A percentile compares a stretch with the other conserved stretches of the same genome.
phyloP scores from a whole-genome alignment of 2,888 invertebrate genomes.

The Catocala sponsa region DNA sequence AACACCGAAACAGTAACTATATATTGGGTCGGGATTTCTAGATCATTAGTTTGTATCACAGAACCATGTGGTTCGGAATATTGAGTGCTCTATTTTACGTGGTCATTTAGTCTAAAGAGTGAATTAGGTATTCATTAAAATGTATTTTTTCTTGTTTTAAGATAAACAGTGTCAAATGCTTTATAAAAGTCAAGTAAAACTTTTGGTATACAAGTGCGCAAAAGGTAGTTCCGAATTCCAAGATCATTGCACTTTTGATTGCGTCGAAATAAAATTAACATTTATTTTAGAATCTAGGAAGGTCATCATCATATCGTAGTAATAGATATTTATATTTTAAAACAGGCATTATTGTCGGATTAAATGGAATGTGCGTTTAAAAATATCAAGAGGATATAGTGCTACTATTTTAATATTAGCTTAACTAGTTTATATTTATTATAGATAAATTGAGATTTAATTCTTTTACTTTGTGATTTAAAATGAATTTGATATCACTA shows the following conservation, averaged over 20 bases:
- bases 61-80: not conserved
- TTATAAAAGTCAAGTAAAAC: not conserved
- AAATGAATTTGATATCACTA: too few relatives aligned
- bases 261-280: not conserved
- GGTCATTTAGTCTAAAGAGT: not conserved
- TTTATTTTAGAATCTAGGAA: conserved; percentile 2
- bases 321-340: not conserved
- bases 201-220: not conserved
- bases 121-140: not conserved
- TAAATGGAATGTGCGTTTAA: not conserved
- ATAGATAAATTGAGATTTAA: too few relatives aligned
- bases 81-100: not conserved
- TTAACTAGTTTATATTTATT: too few relatives aligned
- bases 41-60: not conserved
- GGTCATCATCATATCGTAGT: not conserved
- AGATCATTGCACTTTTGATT: conserved; percentile 3
- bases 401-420: too few relatives aligned
- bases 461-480: too few relatives aligned
- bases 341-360: not conserved
- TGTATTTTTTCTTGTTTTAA: not conserved
- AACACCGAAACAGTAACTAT: conserved; percentile 40
- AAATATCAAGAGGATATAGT: too few relatives aligned
- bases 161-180: not conserved
- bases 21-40: conserved; percentile 22
- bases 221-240: not conserved